These are phyloP conservation scores for Actinemys pallida DNA, from an alignment of 2,113 vertebrate species.

Conservation along the genomic window DNA sequence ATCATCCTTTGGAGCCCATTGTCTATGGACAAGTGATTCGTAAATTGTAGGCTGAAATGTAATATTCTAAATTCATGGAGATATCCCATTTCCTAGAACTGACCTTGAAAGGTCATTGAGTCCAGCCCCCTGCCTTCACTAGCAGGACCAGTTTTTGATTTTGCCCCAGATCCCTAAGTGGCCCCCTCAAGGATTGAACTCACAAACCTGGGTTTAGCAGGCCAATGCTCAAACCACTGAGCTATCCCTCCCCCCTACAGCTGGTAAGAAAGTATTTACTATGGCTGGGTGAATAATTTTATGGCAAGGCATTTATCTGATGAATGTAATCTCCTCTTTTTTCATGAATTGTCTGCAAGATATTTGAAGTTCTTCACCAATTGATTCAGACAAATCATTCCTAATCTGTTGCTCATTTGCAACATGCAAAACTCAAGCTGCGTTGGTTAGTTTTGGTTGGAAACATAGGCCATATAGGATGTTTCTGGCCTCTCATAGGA, in stretches of 20 bases:
- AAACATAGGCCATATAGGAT: neutral
- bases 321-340: neutral
- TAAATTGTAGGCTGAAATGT: neutral
- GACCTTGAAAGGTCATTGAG: no score
- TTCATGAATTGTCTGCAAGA: neutral
- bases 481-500: neutral
- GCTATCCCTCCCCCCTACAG: neutral
- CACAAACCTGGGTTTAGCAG: no score
- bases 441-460: neutral
- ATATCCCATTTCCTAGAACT: no score
- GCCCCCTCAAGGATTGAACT: no score
- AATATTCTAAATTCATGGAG: neutral
- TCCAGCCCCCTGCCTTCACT: no score
- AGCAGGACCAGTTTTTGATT: no score
- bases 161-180: no score
- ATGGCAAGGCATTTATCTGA: neutral
- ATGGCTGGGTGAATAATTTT: constrained; percentile 27
- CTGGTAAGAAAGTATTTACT: constrained; percentile 10
- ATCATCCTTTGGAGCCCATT: neutral
- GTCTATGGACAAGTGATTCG: neutral
- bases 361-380: neutral
- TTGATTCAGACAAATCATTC: neutral
- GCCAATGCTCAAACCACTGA: no score
- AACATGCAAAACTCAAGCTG: neutral
- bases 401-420: neutral